phyloP scores from a whole-genome alignment of 2,113 vertebrate genomes.

The Elaphurus davidianus region DNA sequence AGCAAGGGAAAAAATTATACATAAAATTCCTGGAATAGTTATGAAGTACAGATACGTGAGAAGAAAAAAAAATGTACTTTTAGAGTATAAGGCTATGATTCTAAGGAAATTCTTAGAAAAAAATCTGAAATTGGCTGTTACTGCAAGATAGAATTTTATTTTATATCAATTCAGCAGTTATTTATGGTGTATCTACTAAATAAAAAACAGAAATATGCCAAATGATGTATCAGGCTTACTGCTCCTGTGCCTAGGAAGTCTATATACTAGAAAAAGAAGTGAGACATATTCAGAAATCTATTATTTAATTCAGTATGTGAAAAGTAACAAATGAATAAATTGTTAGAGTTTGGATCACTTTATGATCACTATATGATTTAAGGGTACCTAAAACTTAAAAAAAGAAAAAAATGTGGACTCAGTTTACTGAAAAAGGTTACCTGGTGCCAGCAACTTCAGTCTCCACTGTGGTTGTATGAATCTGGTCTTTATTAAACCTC shows the following conservation, averaged over 20 bases:
- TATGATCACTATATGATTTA: background rate
- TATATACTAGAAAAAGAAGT: background rate
- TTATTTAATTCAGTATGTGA: background rate
- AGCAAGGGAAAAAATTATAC: background rate
- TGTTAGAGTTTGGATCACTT: background rate
- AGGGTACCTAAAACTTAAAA: background rate
- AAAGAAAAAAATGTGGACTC: background rate
- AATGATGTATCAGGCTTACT: background rate
- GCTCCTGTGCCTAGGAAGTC: background rate
- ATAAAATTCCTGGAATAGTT: background rate
- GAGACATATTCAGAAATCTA: background rate
- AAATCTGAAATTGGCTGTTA: constrained; percentile 6
- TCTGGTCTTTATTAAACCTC: background rate
- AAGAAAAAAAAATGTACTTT: background rate
- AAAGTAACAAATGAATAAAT: background rate
- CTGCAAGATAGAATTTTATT: background rate
- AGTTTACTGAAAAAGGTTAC: background rate
- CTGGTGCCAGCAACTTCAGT: background rate
- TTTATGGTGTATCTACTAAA: background rate
- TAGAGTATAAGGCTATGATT: background rate
- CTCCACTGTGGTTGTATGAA: background rate
- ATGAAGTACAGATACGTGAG: background rate
- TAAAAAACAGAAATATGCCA: background rate
- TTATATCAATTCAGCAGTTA: constrained; percentile 2
- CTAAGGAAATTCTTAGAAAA: constrained; percentile 36